A percentile compares a stretch with the other conserved stretches of the same genome.
Conservation (phyloP, 1,140 invertebrate species). For the Lysiphlebus fabarum region DNA sequence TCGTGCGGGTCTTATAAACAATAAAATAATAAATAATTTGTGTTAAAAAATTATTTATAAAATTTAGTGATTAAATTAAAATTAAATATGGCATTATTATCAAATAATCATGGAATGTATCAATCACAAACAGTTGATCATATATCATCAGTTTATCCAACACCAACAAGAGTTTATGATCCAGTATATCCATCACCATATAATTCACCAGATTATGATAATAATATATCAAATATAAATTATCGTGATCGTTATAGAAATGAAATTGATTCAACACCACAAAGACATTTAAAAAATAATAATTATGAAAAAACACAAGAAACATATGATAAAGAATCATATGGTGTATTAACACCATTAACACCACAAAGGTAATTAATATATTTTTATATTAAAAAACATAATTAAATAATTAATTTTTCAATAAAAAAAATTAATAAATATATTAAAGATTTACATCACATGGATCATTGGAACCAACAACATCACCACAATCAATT, state of each 20-base stretch:
- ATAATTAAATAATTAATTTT: too few relatives aligned
- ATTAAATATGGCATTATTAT: conserved; percentile 43
- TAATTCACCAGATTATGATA: conserved; percentile 45
- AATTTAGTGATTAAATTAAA: neutral
- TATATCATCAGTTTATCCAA: conserved; percentile 35
- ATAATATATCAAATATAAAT: conserved; percentile 23
- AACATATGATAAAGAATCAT: conserved; percentile 41
- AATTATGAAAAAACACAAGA: conserved; percentile 44
- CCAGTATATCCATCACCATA: conserved; percentile 46
- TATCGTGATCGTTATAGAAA: conserved; percentile 36
- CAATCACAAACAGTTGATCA: conserved; percentile 38
- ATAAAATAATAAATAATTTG: too few relatives aligned
- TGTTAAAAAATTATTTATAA: too few relatives aligned
- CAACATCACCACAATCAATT: conserved; percentile 36
- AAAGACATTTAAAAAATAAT: conserved; percentile 30
- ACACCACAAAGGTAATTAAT: conserved; percentile 46
- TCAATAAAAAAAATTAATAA: too few relatives aligned
- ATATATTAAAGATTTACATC: conserved; percentile 37
- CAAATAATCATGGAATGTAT: conserved; percentile 44
- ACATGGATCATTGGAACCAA: conserved; percentile 36
- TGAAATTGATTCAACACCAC: conserved; percentile 40
- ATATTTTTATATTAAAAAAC: too few relatives aligned
- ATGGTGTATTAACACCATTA: conserved; percentile 41
- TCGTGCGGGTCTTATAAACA: neutral
- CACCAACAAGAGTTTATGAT: conserved; percentile 34